Conservation (phyloP, 2,797 vertebrate genomes). For the Anableps anableps region DNA sequence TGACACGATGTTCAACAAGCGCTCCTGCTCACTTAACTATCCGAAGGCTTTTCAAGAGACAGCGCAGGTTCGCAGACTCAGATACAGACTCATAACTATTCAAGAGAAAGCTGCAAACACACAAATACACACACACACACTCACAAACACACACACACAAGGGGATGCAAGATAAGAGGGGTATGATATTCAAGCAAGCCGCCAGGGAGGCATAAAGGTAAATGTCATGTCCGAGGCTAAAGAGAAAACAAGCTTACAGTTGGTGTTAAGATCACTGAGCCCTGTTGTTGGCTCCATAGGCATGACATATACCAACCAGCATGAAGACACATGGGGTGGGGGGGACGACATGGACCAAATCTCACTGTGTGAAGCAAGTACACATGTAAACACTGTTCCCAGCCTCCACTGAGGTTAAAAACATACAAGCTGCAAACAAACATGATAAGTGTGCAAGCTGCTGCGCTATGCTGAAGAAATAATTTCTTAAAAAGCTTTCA, state of each 20-base stretch:
- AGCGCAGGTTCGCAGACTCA: constrained; percentile 39
- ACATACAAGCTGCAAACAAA: constrained; percentile 42
- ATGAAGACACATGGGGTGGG: constrained; percentile 46
- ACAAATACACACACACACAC: not conserved
- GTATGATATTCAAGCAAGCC: constrained; percentile 59
- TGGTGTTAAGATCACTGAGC: constrained; percentile 70
- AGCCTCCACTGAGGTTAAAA: constrained; percentile 43
- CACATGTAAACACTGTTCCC: constrained; percentile 65
- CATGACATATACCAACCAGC: constrained; percentile 71
- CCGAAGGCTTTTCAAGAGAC: constrained; percentile 42
- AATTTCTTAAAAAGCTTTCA: constrained; percentile 21
- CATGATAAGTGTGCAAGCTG: constrained; percentile 20
- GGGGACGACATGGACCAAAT: constrained; percentile 45
- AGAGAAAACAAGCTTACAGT: constrained; percentile 73
- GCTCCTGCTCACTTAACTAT: constrained; percentile 16
- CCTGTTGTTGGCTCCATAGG: constrained; percentile 65
- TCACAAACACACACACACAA: constrained; percentile 27
- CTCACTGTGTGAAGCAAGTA: constrained; percentile 57
- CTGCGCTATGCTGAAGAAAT: constrained; percentile 30
- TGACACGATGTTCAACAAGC: constrained; percentile 41
- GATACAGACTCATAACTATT: constrained; percentile 37
- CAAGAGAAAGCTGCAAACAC: constrained; percentile 41
- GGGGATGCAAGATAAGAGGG: constrained; percentile 60
- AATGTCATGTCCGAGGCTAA: constrained; percentile 77
- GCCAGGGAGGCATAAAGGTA: constrained; percentile 63